Conservation (phyloP, 2,888 invertebrate species). For the Camptogramma bilineatum region DNA sequence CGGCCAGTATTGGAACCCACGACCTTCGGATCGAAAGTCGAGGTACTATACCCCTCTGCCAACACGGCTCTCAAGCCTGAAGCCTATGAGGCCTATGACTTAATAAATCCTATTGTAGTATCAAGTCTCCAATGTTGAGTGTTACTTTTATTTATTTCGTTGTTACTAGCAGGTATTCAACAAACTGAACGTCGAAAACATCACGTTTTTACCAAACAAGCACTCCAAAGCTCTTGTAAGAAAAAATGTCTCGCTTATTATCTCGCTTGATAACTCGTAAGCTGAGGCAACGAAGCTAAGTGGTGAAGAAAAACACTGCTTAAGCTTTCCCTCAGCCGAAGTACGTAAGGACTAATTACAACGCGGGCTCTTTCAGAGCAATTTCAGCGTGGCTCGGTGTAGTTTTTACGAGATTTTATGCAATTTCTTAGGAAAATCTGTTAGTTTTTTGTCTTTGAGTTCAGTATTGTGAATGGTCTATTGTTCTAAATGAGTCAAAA, state of each 20-base stretch:
- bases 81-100: too few relatives aligned
- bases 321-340: slow-evolving; percentile 11
- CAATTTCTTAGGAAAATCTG: background rate
- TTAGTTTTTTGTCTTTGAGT: background rate
- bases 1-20: too few relatives aligned
- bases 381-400: slow-evolving; percentile 18
- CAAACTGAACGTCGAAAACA: background rate
- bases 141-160: background rate
- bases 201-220: background rate
- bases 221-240: background rate
- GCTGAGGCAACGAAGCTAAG: slow-evolving; percentile 21
- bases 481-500: too few relatives aligned
- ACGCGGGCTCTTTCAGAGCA: slow-evolving; percentile 8
- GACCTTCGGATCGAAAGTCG: too few relatives aligned
- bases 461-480: background rate
- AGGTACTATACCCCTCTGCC: too few relatives aligned
- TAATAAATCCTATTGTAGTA: too few relatives aligned
- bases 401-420: slow-evolving; percentile 16
- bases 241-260: slow-evolving; percentile 60
- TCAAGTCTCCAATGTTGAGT: too few relatives aligned
- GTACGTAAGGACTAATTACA: slow-evolving; percentile 28
- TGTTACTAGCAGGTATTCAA: too few relatives aligned
- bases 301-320: slow-evolving; percentile 25
- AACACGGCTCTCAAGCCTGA: too few relatives aligned
- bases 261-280: slow-evolving; percentile 54